Conservation (phyloP, 2,797 vertebrate species). For the Bradypus variegatus region DNA sequence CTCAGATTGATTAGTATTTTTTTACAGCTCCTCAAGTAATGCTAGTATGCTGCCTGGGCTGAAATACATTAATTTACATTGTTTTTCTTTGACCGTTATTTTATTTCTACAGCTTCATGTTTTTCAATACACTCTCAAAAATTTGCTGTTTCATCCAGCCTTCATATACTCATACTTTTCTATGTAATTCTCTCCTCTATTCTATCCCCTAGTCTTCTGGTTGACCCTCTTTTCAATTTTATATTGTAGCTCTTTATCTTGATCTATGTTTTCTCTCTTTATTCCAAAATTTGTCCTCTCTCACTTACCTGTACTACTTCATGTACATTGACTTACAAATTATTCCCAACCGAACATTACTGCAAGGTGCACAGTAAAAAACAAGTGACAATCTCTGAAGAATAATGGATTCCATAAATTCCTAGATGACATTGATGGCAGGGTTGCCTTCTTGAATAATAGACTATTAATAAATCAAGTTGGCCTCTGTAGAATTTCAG, state of each 20-base stretch:
- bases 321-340: conserved; percentile 22
- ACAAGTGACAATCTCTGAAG: conserved; percentile 1
- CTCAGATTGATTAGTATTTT: neutral
- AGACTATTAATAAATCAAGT: conserved; percentile 36
- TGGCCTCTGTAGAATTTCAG: conserved; percentile 22
- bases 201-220: neutral
- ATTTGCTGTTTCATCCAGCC: neutral
- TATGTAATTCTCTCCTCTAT: neutral
- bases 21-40: neutral
- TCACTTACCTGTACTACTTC: neutral
- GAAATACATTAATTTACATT: neutral
- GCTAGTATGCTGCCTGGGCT: neutral
- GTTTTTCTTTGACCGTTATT: neutral
- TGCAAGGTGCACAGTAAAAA: neutral
- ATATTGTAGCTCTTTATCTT: neutral
- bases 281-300: neutral
- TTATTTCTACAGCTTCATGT: neutral
- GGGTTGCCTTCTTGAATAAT: conserved; percentile 26
- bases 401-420: conserved; percentile 44
- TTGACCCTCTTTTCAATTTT: neutral
- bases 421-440: neutral
- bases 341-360: neutral
- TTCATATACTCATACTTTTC: neutral
- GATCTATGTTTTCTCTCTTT: neutral
- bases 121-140: neutral